A percentile compares a stretch with the other conserved stretches of the same genome.
phyloP scores from a whole-genome alignment of 2,113 vertebrate genomes.

The Uropsilus gracilis region DNA sequence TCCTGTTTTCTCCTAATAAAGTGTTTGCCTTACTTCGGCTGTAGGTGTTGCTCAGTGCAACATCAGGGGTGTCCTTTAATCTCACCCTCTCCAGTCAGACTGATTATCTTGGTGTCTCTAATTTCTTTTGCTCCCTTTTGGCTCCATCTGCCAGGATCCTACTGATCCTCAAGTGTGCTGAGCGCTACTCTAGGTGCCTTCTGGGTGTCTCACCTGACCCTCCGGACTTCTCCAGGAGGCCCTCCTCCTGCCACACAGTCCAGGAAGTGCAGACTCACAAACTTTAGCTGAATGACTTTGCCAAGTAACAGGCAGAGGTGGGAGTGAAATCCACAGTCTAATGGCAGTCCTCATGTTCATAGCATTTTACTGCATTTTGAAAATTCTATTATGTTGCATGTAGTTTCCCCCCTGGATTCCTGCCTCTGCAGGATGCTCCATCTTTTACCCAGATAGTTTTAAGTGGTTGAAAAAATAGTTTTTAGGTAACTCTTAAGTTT shows the following conservation, averaged over 20 bases:
- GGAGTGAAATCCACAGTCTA: background rate
- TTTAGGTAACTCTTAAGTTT: no score
- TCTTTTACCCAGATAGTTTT: no score
- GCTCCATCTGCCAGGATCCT: background rate
- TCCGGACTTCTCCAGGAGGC: background rate
- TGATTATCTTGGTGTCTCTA: background rate
- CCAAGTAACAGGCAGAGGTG: background rate
- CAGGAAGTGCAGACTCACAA: background rate
- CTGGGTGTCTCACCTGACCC: background rate
- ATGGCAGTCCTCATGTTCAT: background rate
- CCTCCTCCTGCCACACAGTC: background rate
- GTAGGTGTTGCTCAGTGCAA: background rate
- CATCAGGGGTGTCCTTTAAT: background rate
- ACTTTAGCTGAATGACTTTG: rapidly evolving
- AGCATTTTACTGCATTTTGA: background rate
- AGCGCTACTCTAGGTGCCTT: background rate
- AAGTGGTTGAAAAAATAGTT: no score
- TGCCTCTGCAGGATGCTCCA: background rate
- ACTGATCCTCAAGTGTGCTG: background rate
- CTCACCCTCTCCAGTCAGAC: background rate
- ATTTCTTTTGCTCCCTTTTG: background rate
- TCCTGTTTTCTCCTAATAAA: background rate
- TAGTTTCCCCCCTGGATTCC: no score
- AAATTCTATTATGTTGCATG: background rate
- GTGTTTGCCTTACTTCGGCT: background rate